These are phyloP conservation scores for Chelon auratus DNA, from an alignment of 2,797 vertebrate genomes.

Conservation along the genomic window DNA sequence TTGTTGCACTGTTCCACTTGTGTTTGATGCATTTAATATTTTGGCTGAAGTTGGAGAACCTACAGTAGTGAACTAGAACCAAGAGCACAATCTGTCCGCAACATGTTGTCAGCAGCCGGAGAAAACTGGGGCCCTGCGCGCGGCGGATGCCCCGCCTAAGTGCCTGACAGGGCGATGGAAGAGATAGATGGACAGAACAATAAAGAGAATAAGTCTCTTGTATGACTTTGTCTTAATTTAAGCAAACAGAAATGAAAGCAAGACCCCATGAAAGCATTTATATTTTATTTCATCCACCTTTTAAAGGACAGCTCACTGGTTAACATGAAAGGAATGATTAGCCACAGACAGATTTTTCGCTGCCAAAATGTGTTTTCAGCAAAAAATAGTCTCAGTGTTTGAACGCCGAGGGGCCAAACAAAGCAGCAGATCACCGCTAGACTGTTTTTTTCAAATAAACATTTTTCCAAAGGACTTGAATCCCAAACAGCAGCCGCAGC, in stretches of 20 bases:
- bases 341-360: conserved; percentile 56
- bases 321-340: conserved; percentile 52
- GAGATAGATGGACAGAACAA: conserved; percentile 50
- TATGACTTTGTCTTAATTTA: conserved; percentile 47
- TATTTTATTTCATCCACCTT: conserved; percentile 42
- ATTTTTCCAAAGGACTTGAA: conserved; percentile 79
- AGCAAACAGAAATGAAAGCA: conserved; percentile 56
- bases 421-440: conserved; percentile 67
- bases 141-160: conserved; percentile 41
- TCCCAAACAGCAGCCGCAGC: conserved; percentile 79
- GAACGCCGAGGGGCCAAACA: conserved; percentile 60
- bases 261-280: conserved; percentile 59
- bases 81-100: conserved; percentile 81
- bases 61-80: conserved; percentile 80
- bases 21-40: conserved; percentile 85
- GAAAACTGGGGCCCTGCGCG: conserved; percentile 35
- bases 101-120: conserved; percentile 76
- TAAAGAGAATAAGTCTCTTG: conserved; percentile 33
- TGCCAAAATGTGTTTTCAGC: conserved; percentile 63
- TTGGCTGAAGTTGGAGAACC: conserved; percentile 70
- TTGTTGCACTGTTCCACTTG: conserved; percentile 80
- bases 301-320: conserved; percentile 32
- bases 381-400: conserved; percentile 57
- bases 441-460: conserved; percentile 77
- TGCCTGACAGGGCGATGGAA: conserved; percentile 45